Evolutionary conservation across 2,888 invertebrate genomes (phyloP).

Genomic region (Lordiphosa fenestrarum): DNA sequence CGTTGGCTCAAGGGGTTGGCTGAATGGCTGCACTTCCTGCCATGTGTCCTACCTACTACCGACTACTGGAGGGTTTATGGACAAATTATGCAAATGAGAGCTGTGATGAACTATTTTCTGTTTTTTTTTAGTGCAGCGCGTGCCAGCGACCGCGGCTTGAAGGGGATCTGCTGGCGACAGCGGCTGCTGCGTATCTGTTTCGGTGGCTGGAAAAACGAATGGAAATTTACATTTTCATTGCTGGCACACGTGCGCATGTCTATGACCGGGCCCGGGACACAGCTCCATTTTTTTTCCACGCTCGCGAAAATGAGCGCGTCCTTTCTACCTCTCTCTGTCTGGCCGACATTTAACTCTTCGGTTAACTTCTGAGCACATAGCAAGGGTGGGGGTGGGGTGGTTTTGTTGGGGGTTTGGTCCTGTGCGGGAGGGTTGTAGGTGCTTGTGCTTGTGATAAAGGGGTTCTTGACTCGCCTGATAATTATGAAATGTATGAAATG

Average conservation of each 20-base stretch:
- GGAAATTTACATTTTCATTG: conserved; percentile 52
- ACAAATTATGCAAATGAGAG: conserved; percentile 72
- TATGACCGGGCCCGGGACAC: conserved; percentile 33
- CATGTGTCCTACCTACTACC: conserved; percentile 23
- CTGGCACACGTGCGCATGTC: conserved; percentile 70
- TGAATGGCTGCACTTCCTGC: conserved; percentile 44
- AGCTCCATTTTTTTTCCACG: conserved; percentile 61
- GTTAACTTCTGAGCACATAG: conserved; percentile 39
- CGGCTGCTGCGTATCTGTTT: conserved; percentile 52
- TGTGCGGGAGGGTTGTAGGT: conserved; percentile 39
- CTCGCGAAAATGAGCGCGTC: conserved; percentile 70
- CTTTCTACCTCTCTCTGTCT: conserved; percentile 21
- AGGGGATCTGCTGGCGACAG: conserved; percentile 49
- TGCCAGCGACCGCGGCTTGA: conserved; percentile 35
- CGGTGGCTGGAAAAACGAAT: conserved; percentile 59
- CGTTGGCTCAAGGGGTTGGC: conserved; percentile 38
- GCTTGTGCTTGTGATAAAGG: conserved; percentile 66
- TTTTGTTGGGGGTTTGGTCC: conserved; percentile 10
- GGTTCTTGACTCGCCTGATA: conserved; percentile 70
- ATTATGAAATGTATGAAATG: conserved; percentile 70
- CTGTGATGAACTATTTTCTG: conserved; percentile 49
- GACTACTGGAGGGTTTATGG: conserved; percentile 47
- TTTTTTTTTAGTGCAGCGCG: conserved; percentile 42
- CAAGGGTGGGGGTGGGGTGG: conserved; percentile 9
- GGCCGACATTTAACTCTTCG: conserved; percentile 30